Evolutionary conservation across 2,888 invertebrate species (phyloP), one percentile per base, ranked within the genome.

Genomic region (Sinelater perroti): DNA sequence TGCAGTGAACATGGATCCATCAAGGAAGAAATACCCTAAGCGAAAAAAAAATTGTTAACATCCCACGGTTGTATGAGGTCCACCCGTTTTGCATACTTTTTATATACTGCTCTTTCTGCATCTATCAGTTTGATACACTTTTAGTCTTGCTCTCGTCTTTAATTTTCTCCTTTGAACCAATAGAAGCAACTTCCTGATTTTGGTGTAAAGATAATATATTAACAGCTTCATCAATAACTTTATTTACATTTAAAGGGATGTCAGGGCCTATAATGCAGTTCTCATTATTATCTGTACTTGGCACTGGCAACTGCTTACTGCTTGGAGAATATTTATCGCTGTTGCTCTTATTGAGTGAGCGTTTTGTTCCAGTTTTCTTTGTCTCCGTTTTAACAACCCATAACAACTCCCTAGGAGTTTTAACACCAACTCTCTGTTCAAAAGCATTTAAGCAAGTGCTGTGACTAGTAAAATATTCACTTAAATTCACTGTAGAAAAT

Each of bases 21-120:
- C n/a, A n/a, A n/a, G n/a, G n/a, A n/a, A n/a, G n/a, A 49, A 18
- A 11, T 30, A 28, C 79, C 80, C 71, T 92, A 90, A 87, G 95
- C 93, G 40, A 96, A 82, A 78, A 94, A 95, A 52, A 96, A 20
- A 97, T 83, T 2, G 93, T 93, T 31, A 95, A 83, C 21, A 90
- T 88, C 4, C 89, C 90, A 1, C 89, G 87, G 71, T 89, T 89
- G 10, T 84, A 79, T 5, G 84, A 73, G 46, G 90, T 93, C 95
- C 95, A 96, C 0, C 95, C 95, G 56, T 80, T 79, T 59, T 80
- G 75, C 10, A 87, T 81, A 72, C 82, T 83, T 16, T 66, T 66
- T 31, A 78, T 74, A 62, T 73, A 68, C 30, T 63, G 60, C 28
- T 65, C 61, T 31, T 6, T 63, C 59, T 10, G 28, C 14, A 20